Percentiles rank a stretch among this genome's conserved stretches.
Evolutionary conservation across 2,797 vertebrate species (phyloP).

Genomic region (Myotis findleyi): DNA sequence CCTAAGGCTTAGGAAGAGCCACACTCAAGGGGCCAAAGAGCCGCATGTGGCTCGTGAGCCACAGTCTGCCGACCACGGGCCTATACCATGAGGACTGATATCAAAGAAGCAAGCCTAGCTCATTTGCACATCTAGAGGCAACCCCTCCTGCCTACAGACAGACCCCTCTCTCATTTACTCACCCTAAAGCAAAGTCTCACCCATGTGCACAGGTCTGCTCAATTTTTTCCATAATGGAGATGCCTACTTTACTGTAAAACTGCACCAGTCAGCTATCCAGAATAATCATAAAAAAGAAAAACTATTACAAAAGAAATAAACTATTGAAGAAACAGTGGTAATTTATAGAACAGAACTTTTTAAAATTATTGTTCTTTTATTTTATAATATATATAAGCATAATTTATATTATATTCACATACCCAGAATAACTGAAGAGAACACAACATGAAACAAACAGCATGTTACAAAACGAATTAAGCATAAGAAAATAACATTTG

Average conservation of each 20-base stretch:
- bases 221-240: not conserved
- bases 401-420: not conserved
- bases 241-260: not conserved
- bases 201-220: not conserved
- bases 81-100: not conserved
- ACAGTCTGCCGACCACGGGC: too few species aligned
- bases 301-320: not conserved
- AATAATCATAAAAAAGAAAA: not conserved
- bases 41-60: too few species aligned
- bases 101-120: not conserved
- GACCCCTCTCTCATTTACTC: not conserved
- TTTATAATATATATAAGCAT: not conserved
- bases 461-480: not conserved
- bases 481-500: not conserved
- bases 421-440: not conserved
- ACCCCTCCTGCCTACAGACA: not conserved
- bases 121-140: not conserved
- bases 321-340: not conserved
- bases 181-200: not conserved
- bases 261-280: not conserved
- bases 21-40: too few species aligned
- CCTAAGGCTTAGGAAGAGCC: too few species aligned
- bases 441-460: not conserved
- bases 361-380: not conserved
- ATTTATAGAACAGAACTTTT: not conserved